phyloP scores from a whole-genome alignment of 2,113 vertebrate genomes.

The Ginglymostoma cirratum region DNA sequence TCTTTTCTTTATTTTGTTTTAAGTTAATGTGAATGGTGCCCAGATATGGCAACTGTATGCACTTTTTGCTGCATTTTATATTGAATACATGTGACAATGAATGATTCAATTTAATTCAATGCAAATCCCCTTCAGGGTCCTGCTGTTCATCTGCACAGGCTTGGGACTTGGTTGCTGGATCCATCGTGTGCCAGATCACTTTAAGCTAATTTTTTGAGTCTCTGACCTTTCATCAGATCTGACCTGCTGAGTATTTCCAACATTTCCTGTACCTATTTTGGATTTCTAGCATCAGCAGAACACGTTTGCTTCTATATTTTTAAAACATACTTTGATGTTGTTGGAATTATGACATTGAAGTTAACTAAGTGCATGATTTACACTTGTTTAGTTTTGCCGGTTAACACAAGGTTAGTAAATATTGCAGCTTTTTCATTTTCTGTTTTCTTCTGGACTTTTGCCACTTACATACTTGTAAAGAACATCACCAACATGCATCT shows the following conservation, averaged over 20 bases:
- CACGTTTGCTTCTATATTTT: not conserved
- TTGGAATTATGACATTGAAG: not conserved
- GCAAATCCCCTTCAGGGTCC: too few relatives aligned
- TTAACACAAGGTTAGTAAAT: not conserved
- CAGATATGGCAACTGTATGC: too few relatives aligned
- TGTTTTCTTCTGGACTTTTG: not conserved
- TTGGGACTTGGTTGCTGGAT: not conserved
- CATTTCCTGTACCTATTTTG: not conserved
- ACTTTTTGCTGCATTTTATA: too few relatives aligned
- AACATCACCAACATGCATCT: not conserved
- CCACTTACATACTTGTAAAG: not conserved
- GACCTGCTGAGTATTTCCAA: not conserved
- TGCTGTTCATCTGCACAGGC: not conserved
- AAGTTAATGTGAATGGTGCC: too few relatives aligned
- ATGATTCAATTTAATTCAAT: too few relatives aligned
- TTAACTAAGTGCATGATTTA: not conserved
- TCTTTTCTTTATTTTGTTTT: too few relatives aligned
- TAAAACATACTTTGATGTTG: not conserved
- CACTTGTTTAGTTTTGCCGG: not conserved
- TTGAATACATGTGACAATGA: too few relatives aligned
- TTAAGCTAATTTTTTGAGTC: not conserved
- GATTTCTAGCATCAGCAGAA: not conserved
- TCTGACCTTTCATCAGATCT: not conserved
- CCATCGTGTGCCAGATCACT: not conserved
- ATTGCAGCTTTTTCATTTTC: not conserved